phyloP scores from a whole-genome alignment of 2,888 invertebrate genomes.

The Drosophila prostipennis region DNA sequence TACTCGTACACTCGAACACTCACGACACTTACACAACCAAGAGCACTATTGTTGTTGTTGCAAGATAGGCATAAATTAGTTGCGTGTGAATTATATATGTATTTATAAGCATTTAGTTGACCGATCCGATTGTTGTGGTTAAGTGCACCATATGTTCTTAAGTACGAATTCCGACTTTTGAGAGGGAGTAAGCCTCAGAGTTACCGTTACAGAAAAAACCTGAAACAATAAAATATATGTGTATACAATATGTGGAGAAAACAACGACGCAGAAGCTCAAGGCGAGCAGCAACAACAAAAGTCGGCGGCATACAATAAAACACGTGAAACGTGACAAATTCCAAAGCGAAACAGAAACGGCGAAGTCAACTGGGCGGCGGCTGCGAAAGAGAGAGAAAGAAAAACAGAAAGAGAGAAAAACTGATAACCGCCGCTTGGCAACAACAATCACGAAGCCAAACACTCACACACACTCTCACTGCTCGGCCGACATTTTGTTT shows the following conservation, averaged over 20 bases:
- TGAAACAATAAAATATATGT: neutral
- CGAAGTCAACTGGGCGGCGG: constrained; percentile 55
- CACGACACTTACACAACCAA: constrained; percentile 34
- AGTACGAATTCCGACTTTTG: constrained; percentile 34
- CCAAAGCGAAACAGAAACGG: constrained; percentile 60
- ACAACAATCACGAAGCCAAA: constrained; percentile 41
- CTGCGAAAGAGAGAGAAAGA: constrained; percentile 14
- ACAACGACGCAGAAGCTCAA: constrained; percentile 64
- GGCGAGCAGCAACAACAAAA: constrained; percentile 44
- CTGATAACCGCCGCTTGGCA: constrained; percentile 63
- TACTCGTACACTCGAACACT: constrained; percentile 3
- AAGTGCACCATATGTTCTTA: constrained; percentile 36
- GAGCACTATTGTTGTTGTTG: constrained; percentile 24
- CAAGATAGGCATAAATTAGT: constrained; percentile 28
- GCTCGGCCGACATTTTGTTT: constrained; percentile 69
- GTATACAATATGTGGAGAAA: constrained; percentile 15
- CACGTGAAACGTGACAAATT: constrained; percentile 82
- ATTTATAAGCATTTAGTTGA: constrained; percentile 33
- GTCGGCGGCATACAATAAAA: constrained; percentile 63
- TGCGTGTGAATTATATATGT: constrained; percentile 45
- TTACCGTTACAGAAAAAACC: constrained; percentile 21
- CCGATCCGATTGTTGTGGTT: constrained; percentile 15
- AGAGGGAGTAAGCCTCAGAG: constrained; percentile 1
- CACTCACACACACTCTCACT: constrained; percentile 14
- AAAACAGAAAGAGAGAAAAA: constrained; percentile 42